phyloP scores from a whole-genome alignment of 2,888 invertebrate species.

The Brachyopa scutellaris region DNA sequence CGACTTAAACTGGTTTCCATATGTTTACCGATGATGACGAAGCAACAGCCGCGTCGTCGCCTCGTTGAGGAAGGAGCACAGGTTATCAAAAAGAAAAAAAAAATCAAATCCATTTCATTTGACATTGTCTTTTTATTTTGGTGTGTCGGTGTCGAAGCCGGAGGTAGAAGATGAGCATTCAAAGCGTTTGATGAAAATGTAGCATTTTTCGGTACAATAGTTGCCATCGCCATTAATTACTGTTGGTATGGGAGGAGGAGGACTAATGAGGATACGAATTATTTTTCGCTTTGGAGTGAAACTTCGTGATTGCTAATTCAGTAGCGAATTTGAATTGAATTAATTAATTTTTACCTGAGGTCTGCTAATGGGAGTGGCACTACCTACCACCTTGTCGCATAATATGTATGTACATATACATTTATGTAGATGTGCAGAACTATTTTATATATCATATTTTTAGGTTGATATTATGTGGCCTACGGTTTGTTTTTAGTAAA shows the following conservation, averaged over 20 bases:
- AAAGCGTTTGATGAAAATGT: slow-evolving; percentile 32
- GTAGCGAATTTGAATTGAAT: slow-evolving; percentile 1
- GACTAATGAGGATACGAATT: slow-evolving; percentile 13
- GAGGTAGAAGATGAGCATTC: slow-evolving; percentile 37
- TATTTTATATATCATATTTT: no score
- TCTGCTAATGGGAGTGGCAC: slow-evolving; percentile 2
- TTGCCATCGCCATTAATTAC: slow-evolving; percentile 16
- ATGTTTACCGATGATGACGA: slow-evolving; percentile 53
- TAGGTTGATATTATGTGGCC: no score
- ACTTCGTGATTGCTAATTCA: background rate
- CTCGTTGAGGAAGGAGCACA: background rate
- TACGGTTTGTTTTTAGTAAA: no score
- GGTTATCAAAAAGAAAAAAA: slow-evolving; percentile 9
- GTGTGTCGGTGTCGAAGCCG: slow-evolving; percentile 4
- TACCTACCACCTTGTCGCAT: background rate
- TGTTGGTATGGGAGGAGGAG: background rate
- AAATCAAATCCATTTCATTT: no score
- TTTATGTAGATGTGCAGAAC: no score
- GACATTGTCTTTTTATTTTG: background rate
- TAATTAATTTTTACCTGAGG: background rate
- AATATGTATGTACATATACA: no score
- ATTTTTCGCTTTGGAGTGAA: background rate
- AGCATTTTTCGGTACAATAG: slow-evolving; percentile 24
- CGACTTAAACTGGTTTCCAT: slow-evolving; percentile 48
- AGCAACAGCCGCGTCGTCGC: slow-evolving; percentile 18